Conservation (phyloP, 2,888 invertebrate species). For the Andrena bucephala region DNA sequence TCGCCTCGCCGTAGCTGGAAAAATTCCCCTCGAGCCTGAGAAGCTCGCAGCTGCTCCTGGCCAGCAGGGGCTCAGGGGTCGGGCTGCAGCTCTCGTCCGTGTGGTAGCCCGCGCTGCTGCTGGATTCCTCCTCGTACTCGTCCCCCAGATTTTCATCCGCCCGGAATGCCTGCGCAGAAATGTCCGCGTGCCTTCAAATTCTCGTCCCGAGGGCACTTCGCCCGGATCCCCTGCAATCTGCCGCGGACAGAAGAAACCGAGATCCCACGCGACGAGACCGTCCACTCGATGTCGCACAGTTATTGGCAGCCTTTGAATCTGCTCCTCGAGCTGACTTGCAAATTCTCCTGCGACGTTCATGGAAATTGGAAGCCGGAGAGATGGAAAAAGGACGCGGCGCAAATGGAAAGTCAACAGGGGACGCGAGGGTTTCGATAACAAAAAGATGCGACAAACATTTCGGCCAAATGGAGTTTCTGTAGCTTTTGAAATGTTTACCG, state of each 20-base stretch:
- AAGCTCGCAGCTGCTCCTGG: slow-evolving; percentile 42
- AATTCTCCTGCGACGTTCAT: too few relatives aligned
- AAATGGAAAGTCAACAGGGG: too few relatives aligned
- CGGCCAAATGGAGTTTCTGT: too few relatives aligned
- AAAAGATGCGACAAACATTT: too few relatives aligned
- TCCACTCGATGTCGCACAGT: background rate
- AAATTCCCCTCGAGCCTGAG: slow-evolving; percentile 50
- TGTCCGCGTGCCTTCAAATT: background rate
- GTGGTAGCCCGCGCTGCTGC: slow-evolving; percentile 82
- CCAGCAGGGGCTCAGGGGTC: slow-evolving; percentile 78
- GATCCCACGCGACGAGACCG: background rate
- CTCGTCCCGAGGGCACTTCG: background rate
- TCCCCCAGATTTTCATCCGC: slow-evolving; percentile 80
- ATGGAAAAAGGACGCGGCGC: too few relatives aligned
- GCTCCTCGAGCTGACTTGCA: too few relatives aligned
- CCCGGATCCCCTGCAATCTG: background rate
- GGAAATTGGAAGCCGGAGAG: too few relatives aligned
- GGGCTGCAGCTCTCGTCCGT: slow-evolving; percentile 83
- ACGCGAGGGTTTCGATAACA: too few relatives aligned
- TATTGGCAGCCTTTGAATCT: background rate
- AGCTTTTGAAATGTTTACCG: too few relatives aligned
- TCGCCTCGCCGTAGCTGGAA: slow-evolving; percentile 59
- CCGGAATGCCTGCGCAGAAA: slow-evolving; percentile 55
- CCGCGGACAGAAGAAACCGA: background rate
- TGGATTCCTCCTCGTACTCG: slow-evolving; percentile 80